phyloP scores from a whole-genome alignment of 1,140 invertebrate species.

The Campoletis sonorensis region DNA sequence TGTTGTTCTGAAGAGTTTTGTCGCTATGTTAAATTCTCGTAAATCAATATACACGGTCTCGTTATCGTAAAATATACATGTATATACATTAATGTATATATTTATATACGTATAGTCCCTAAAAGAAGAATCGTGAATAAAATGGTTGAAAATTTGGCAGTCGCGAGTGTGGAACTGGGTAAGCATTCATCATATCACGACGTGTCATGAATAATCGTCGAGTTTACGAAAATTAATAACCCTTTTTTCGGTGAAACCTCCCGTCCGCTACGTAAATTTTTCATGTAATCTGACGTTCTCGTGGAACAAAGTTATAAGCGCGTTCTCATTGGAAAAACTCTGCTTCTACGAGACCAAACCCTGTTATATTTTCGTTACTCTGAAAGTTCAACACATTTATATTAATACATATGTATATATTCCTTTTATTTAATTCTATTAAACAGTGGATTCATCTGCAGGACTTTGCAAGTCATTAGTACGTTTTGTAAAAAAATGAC shows the following conservation, averaged over 20 bases:
- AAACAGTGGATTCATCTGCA: too few species aligned
- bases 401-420: too few species aligned
- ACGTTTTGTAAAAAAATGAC: too few species aligned
- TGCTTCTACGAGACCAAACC: background rate
- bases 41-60: background rate
- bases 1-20: background rate
- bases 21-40: background rate
- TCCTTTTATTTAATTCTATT: too few species aligned
- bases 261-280: background rate
- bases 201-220: conserved; percentile 7
- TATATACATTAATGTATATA: background rate
- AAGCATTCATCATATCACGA: background rate
- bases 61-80: background rate
- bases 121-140: background rate
- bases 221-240: conserved; percentile 12
- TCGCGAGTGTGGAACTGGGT: background rate
- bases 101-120: background rate
- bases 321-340: background rate
- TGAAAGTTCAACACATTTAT: too few species aligned
- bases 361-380: background rate
- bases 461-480: too few species aligned
- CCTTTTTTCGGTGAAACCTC: background rate
- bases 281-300: conserved; percentile 3
- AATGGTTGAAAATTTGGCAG: background rate
- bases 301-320: background rate